Conservation (phyloP, 2,888 invertebrate genomes). For the Morpho achilles region DNA sequence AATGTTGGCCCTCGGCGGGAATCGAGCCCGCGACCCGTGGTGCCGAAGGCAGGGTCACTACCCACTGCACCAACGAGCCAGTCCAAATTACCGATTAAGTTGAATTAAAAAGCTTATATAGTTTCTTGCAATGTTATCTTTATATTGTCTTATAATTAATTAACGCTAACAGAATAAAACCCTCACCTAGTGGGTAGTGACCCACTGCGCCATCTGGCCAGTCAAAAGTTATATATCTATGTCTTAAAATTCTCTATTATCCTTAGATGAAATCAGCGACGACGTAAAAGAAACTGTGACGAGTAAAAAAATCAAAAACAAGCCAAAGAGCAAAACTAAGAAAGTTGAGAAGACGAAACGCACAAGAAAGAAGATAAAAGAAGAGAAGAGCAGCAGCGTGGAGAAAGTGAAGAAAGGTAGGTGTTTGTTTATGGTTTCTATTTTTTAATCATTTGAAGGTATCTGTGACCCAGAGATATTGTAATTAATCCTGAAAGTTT, state of each 20-base stretch:
- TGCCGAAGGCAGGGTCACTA: too few species aligned
- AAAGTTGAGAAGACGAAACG: slow-evolving; percentile 17
- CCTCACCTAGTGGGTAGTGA: too few species aligned
- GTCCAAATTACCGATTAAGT: too few species aligned
- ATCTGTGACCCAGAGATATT: slow-evolving; percentile 5
- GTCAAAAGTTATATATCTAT: not conserved
- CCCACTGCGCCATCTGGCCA: too few species aligned
- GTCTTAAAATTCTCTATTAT: not conserved
- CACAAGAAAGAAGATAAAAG: slow-evolving; percentile 16
- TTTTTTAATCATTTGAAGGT: not conserved
- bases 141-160: too few species aligned
- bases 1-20: too few species aligned
- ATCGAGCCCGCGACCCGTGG: too few species aligned
- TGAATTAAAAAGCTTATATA: too few species aligned
- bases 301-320: not conserved
- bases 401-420: slow-evolving; percentile 21
- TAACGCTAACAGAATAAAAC: too few species aligned
- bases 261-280: slow-evolving; percentile 2
- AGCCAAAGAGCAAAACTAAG: slow-evolving; percentile 7
- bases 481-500: too few species aligned
- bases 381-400: slow-evolving; percentile 7
- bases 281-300: not conserved
- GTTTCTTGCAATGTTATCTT: too few species aligned
- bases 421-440: not conserved
- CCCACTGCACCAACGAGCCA: too few species aligned